A percentile compares a stretch with the other conserved stretches of the same genome.
phyloP scores from a whole-genome alignment of 2,113 vertebrate genomes.

The Paramormyrops kingsleyae region DNA sequence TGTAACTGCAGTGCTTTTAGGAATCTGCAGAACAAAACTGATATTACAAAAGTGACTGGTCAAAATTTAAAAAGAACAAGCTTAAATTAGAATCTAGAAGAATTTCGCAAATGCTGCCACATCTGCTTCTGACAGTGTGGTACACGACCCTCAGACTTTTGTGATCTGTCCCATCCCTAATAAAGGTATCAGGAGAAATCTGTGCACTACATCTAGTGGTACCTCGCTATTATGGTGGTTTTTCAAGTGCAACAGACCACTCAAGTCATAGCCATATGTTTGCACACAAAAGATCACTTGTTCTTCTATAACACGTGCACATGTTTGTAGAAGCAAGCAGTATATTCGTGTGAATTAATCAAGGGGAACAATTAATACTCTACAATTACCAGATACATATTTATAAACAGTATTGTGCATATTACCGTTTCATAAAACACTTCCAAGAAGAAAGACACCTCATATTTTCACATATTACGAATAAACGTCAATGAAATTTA shows the following conservation, averaged over 20 bases:
- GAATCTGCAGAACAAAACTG: background rate
- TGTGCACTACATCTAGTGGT: constrained; percentile 2
- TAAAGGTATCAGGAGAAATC: background rate
- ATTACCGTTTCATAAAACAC: background rate
- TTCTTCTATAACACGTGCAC: background rate
- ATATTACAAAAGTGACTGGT: background rate
- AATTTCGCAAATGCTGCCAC: constrained; percentile 17
- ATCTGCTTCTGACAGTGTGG: constrained; percentile 47
- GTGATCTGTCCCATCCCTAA: background rate
- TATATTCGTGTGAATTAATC: background rate
- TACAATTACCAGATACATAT: background rate
- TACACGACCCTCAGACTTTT: background rate
- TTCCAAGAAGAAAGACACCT: background rate
- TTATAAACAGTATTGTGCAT: background rate
- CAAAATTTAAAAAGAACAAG: background rate
- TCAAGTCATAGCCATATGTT: constrained; percentile 15
- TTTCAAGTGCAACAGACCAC: constrained; percentile 9
- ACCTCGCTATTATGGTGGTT: background rate
- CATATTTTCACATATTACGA: background rate
- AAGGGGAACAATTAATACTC: background rate
- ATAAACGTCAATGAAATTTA: background rate
- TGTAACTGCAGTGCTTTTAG: background rate
- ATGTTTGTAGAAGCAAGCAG: background rate
- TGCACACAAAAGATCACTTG: background rate
- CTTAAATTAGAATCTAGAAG: background rate